Evolutionary conservation across 2,113 vertebrate species (phyloP).

Genomic region (Festucalex cinctus): DNA sequence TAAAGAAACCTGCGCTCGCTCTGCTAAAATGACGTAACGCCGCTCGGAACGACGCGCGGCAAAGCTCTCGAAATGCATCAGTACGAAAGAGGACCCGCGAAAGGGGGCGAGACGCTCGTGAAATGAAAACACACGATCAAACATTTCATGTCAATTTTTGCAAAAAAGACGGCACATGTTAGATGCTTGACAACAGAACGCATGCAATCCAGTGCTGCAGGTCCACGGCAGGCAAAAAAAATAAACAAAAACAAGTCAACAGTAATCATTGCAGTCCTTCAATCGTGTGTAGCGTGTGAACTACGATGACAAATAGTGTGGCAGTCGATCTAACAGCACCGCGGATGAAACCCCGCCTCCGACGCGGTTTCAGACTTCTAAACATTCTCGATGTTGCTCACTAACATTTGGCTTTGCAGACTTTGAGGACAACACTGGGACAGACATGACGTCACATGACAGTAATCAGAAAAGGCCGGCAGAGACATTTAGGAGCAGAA

Average conservation of each 20-base stretch:
- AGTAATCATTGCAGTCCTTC: conserved; percentile 29
- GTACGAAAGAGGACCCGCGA: conserved; percentile 8
- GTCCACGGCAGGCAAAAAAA: conserved; percentile 28
- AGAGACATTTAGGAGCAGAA: conserved; percentile 48
- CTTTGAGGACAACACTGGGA: conserved; percentile 30
- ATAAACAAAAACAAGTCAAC: conserved; percentile 10
- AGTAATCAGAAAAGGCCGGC: conserved; percentile 24
- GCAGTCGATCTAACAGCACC: conserved; percentile 39
- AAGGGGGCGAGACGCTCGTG: not conserved
- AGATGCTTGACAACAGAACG: conserved; percentile 32
- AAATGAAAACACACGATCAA: conserved; percentile 4
- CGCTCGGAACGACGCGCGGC: conserved; percentile 18
- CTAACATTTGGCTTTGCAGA: conserved; percentile 48
- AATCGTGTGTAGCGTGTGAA: conserved; percentile 13
- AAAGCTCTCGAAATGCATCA: conserved; percentile 13
- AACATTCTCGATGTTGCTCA: conserved; percentile 18
- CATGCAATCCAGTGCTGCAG: conserved; percentile 27
- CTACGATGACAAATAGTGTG: conserved; percentile 48
- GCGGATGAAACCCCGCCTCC: conserved; percentile 39
- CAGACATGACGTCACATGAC: conserved; percentile 31
- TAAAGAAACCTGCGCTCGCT: conserved; percentile 35
- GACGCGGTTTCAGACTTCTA: conserved; percentile 25
- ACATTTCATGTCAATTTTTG: not conserved
- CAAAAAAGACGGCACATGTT: not conserved
- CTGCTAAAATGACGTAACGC: conserved; percentile 55